These are phyloP conservation scores for Phragmatobia fuliginosa DNA, from an alignment of 2,888 invertebrate species.

Conservation along the genomic window DNA sequence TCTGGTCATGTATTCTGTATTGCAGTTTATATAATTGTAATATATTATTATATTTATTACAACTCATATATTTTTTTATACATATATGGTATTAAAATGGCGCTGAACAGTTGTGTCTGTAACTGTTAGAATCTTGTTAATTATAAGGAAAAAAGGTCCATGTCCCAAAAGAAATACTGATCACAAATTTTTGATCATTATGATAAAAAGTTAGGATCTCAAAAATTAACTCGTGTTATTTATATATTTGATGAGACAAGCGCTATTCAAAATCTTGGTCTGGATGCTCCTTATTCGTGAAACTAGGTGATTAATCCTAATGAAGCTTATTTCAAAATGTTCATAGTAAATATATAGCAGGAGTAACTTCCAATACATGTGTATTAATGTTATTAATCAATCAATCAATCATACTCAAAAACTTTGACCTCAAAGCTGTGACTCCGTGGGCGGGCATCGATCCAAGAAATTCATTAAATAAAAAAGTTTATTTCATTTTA, in stretches of 20 bases:
- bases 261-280: too few relatives aligned
- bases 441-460: slow-evolving; percentile 20
- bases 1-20: slow-evolving; percentile 24
- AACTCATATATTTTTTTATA: too few relatives aligned
- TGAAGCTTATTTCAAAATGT: not conserved
- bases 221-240: too few relatives aligned
- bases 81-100: too few relatives aligned
- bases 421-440: slow-evolving; percentile 25
- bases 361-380: not conserved
- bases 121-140: not conserved
- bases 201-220: too few relatives aligned
- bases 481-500: slow-evolving; percentile 25
- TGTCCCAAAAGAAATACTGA: too few relatives aligned
- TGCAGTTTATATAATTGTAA: slow-evolving; percentile 30
- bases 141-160: too few relatives aligned
- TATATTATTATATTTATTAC: too few relatives aligned
- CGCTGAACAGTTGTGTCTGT: too few relatives aligned
- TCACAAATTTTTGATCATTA: not conserved
- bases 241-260: too few relatives aligned
- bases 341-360: not conserved
- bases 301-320: not conserved
- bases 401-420: slow-evolving; percentile 35
- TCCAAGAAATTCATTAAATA: slow-evolving; percentile 31
- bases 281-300: too few relatives aligned
- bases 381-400: slow-evolving; percentile 1